Evolutionary conservation across 2,888 invertebrate genomes (phyloP).

Genomic region (Euplexia lucipara): DNA sequence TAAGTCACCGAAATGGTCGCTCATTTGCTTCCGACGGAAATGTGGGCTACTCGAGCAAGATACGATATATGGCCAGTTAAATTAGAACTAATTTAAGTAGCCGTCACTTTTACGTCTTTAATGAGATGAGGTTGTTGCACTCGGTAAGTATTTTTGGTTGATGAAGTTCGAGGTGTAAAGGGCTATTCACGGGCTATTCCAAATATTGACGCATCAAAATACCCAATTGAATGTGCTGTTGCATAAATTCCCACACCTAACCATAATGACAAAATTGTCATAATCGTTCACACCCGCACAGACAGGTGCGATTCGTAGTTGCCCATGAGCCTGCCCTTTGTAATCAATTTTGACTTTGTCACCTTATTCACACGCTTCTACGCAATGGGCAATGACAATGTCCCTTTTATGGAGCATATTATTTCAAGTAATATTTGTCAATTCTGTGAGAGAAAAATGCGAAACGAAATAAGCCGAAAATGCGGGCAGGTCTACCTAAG

Average conservation of each 20-base stretch:
- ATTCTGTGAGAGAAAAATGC: neutral
- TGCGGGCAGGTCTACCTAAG: too few relatives aligned
- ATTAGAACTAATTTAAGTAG: slow-evolving; percentile 70
- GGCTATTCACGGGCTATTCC: slow-evolving; percentile 10
- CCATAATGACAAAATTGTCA: slow-evolving; percentile 78
- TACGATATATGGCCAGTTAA: slow-evolving; percentile 69
- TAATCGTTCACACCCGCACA: slow-evolving; percentile 78
- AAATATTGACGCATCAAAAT: slow-evolving; percentile 36
- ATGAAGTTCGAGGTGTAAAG: slow-evolving; percentile 27
- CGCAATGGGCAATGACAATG: slow-evolving; percentile 52
- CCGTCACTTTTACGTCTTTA: slow-evolving; percentile 62
- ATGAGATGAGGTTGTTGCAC: slow-evolving; percentile 61
- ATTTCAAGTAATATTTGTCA: slow-evolving; percentile 1
- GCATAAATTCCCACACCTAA: slow-evolving; percentile 76
- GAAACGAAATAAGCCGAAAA: neutral
- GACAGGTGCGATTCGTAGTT: slow-evolving; percentile 86
- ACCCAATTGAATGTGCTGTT: slow-evolving; percentile 34
- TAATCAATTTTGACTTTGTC: slow-evolving; percentile 81
- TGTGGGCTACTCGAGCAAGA: slow-evolving; percentile 81
- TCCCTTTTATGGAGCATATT: slow-evolving; percentile 22
- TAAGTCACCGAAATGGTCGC: slow-evolving; percentile 79
- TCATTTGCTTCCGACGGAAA: slow-evolving; percentile 87
- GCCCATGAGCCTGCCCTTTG: slow-evolving; percentile 68
- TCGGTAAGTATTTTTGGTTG: slow-evolving; percentile 46
- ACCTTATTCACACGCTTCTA: slow-evolving; percentile 77